Conservation (phyloP, 2,797 vertebrate genomes). For the Betta splendens region DNA sequence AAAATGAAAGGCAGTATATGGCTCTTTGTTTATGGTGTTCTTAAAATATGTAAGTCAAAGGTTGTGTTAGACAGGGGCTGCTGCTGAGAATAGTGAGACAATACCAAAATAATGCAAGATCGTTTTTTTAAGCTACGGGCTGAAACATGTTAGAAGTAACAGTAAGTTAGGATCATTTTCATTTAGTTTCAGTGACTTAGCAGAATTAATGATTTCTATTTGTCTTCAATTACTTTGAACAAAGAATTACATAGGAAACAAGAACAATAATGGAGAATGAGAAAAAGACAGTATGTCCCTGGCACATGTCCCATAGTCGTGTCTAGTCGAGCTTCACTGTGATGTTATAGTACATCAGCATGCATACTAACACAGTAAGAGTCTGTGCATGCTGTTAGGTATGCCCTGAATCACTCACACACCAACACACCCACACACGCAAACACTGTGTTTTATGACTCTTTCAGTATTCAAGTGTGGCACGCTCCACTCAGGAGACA, state of each 20-base stretch:
- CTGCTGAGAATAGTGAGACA: too few species aligned
- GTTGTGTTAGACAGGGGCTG: too few species aligned
- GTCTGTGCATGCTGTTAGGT: constrained; percentile 47
- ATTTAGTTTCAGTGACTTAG: too few species aligned
- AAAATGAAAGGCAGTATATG: constrained; percentile 2
- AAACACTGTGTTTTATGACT: constrained; percentile 23
- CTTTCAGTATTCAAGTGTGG: constrained; percentile 24
- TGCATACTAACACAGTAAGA: constrained; percentile 27
- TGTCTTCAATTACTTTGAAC: constrained; percentile 7
- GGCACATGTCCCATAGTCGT: constrained; percentile 58
- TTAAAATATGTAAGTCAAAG: too few species aligned
- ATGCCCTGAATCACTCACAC: constrained; percentile 37
- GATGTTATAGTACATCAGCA: constrained; percentile 44
- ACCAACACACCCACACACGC: constrained; percentile 12
- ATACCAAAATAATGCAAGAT: too few species aligned
- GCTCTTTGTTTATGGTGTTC: too few species aligned
- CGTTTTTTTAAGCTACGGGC: too few species aligned
- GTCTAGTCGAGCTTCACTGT: constrained; percentile 49
- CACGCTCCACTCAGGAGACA: constrained; percentile 46
- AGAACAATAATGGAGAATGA: constrained; percentile 9
- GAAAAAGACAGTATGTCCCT: constrained; percentile 50
- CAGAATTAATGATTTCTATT: too few species aligned
- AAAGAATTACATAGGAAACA: constrained; percentile 11
- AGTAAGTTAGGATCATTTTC: too few species aligned
- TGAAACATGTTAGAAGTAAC: too few species aligned